Percentiles rank a stretch among this genome's conserved stretches.
Conservation (phyloP, 2,797 vertebrate species). For the Microchirus variegatus region DNA sequence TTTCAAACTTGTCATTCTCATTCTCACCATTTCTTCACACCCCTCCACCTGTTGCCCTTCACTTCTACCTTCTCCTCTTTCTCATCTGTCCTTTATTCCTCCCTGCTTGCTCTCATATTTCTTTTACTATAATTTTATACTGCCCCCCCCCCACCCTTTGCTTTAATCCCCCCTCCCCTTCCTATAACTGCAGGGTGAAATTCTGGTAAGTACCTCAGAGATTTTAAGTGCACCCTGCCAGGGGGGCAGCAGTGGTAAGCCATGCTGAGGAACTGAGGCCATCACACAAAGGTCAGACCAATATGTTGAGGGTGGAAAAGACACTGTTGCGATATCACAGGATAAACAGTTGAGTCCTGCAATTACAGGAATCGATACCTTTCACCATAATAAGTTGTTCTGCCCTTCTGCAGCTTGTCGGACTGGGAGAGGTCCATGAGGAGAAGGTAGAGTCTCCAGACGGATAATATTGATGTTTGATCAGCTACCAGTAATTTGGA, state of each 20-base stretch:
- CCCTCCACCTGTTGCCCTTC: constrained; percentile 51
- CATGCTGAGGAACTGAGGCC: constrained; percentile 76
- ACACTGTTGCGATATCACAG: constrained; percentile 15
- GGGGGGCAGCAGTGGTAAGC: constrained; percentile 76
- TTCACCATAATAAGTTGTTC: constrained; percentile 56
- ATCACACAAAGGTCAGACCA: constrained; percentile 49
- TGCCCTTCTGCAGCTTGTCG: constrained; percentile 73
- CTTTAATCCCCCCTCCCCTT: constrained; percentile 55
- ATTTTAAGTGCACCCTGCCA: constrained; percentile 70
- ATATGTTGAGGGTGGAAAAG: constrained; percentile 27
- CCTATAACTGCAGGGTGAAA: constrained; percentile 89
- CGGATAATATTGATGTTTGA: constrained; percentile 3
- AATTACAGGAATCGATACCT: constrained; percentile 8
- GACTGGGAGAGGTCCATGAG: constrained; percentile 65
- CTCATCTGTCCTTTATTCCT: constrained; percentile 27
- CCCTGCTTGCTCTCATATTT: constrained; percentile 54
- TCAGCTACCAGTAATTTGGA: constrained; percentile 78
- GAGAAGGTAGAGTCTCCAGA: constrained; percentile 80
- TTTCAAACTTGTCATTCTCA: constrained; percentile 18
- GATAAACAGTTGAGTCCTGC: constrained; percentile 17
- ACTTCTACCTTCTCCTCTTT: constrained; percentile 53
- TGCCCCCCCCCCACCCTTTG: constrained; percentile 44
- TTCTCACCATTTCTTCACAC: neutral
- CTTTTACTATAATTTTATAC: constrained; percentile 63
- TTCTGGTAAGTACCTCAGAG: constrained; percentile 94